phyloP scores from a whole-genome alignment of 2,113 vertebrate genomes.

The Entosphenus tridentatus region DNA sequence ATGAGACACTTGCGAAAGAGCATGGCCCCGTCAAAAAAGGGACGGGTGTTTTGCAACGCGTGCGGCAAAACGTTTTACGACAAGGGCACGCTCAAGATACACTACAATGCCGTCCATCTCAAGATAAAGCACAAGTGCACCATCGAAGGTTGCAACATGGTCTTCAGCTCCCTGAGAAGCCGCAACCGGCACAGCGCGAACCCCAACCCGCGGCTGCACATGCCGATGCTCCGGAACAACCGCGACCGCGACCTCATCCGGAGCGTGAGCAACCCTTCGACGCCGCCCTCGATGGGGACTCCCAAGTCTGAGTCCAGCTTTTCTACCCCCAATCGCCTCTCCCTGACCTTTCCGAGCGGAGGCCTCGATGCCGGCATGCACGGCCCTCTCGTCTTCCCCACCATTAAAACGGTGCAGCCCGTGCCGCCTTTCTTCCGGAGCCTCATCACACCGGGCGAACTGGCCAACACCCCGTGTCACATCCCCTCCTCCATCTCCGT shows the following conservation, averaged over 20 bases:
- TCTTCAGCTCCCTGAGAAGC: constrained; percentile 89
- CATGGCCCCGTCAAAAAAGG: constrained; percentile 81
- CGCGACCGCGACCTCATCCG: constrained; percentile 76
- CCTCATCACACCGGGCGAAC: constrained; percentile 63
- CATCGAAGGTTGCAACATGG: constrained; percentile 98
- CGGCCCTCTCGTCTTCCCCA: constrained; percentile 35
- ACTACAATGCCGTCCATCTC: constrained; percentile 91
- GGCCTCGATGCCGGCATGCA: not conserved
- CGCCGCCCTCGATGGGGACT: not conserved
- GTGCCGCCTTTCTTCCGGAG: constrained; percentile 97
- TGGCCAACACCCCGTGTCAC: constrained; percentile 74
- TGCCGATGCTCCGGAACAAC: constrained; percentile 98
- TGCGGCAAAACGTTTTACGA: constrained; percentile 98
- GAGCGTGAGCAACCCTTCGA: constrained; percentile 1
- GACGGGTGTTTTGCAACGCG: constrained; percentile 89
- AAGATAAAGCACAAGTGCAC: constrained; percentile 98
- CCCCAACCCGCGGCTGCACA: constrained; percentile 86
- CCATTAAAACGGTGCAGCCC: constrained; percentile 85
- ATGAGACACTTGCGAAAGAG: constrained; percentile 93
- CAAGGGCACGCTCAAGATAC: constrained; percentile 96
- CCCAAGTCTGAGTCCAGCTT: constrained; percentile 4
- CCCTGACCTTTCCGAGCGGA: not conserved
- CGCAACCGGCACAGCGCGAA: constrained; percentile 96
- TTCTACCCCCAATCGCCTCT: constrained; percentile 4
- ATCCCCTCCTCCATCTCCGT: constrained; percentile 46